Evolutionary conservation across 2,113 vertebrate species (phyloP).

Genomic region (Poecile atricapillus): DNA sequence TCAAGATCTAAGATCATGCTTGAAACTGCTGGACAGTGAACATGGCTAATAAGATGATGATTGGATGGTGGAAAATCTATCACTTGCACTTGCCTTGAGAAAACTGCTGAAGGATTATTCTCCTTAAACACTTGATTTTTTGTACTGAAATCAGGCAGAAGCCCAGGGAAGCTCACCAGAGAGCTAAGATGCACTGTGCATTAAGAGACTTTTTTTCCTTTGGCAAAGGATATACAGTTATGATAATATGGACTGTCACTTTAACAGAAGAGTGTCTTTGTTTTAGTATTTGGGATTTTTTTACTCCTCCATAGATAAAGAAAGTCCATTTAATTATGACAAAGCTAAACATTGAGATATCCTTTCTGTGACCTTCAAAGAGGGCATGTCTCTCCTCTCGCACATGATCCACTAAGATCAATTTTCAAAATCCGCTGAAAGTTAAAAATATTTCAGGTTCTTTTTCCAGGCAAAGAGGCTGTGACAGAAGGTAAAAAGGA

Average conservation of each 20-base stretch:
- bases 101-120: background rate
- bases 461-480: slow-evolving; percentile 48
- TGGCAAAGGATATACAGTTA: background rate
- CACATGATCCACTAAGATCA: slow-evolving; percentile 10
- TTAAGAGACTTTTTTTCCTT: background rate
- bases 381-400: background rate
- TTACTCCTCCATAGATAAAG: background rate
- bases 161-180: background rate
- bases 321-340: background rate
- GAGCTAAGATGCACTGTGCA: background rate
- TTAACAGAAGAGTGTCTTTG: background rate
- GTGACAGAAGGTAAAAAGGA: slow-evolving; percentile 55
- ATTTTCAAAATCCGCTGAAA: slow-evolving; percentile 34
- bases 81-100: background rate
- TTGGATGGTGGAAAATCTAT: background rate
- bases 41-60: background rate
- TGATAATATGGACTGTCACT: background rate
- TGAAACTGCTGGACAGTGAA: background rate
- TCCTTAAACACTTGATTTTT: background rate
- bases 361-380: background rate
- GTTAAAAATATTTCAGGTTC: slow-evolving; percentile 44
- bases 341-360: background rate
- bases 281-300: background rate
- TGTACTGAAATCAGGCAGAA: background rate
- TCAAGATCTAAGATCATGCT: background rate